Evolutionary conservation across 1,140 invertebrate genomes (phyloP).

Genomic region (Archivesica marissinica): DNA sequence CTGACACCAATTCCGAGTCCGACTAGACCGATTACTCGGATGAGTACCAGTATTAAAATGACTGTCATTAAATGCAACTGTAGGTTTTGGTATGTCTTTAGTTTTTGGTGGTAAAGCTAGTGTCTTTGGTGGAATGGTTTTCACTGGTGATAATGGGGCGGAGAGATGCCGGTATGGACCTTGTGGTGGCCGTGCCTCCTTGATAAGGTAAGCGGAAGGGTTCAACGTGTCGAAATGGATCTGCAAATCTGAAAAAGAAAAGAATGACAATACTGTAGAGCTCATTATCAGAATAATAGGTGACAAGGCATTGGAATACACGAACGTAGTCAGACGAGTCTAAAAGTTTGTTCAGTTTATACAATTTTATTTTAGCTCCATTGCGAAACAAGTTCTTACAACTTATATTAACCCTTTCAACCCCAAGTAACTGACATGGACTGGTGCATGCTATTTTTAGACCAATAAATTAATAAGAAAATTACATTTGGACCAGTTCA

Average conservation of each 20-base stretch:
- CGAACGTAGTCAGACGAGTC: no score
- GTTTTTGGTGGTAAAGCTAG: constrained; percentile 11
- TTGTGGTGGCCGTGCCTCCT: constrained; percentile 9
- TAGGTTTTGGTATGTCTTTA: constrained; percentile 30
- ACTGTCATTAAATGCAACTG: constrained; percentile 41
- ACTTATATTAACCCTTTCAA: no score
- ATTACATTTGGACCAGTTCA: no score
- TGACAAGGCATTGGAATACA: no score
- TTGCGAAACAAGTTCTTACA: no score
- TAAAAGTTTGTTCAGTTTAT: no score
- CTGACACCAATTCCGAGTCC: constrained; percentile 34
- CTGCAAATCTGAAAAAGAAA: constrained; percentile 41
- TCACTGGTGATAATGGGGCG: background rate
- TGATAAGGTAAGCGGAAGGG: constrained; percentile 54
- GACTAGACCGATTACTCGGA: constrained; percentile 7
- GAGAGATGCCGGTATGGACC: constrained; percentile 6
- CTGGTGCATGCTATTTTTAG: no score
- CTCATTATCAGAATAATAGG: no score
- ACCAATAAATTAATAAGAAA: no score
- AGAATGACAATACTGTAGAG: no score
- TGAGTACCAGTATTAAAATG: background rate
- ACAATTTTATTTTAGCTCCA: no score
- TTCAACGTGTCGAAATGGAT: constrained; percentile 42
- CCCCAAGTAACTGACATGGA: no score
- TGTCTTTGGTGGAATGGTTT: constrained; percentile 31